Evolutionary conservation across 1,140 invertebrate genomes (phyloP).

Genomic region (Lordiphosa mommai): DNA sequence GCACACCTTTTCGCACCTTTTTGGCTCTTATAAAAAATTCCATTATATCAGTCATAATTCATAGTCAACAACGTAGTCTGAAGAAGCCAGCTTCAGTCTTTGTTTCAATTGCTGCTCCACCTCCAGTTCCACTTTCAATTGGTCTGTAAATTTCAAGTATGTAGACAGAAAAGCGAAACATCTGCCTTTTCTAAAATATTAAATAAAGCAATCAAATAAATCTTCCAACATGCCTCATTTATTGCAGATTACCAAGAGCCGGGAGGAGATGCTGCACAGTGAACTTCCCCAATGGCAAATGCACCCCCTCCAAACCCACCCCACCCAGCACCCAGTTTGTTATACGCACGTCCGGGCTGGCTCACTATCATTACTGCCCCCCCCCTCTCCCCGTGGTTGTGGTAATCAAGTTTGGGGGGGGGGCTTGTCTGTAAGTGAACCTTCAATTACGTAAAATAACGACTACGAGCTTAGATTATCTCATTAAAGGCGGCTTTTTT

Average conservation of each 20-base stretch:
- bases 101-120: neutral
- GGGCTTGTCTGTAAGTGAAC: conserved; percentile 56
- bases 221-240: conserved; percentile 79
- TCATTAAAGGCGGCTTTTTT: conserved; percentile 68
- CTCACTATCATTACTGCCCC: conserved; percentile 3
- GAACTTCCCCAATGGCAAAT: too few relatives aligned
- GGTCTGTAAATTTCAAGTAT: conserved; percentile 18
- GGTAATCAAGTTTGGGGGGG: conserved; percentile 11
- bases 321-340: neutral
- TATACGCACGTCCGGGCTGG: conserved; percentile 36
- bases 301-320: neutral
- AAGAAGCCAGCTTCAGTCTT: conserved; percentile 22
- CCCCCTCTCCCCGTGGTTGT: neutral
- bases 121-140: neutral
- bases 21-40: conserved; percentile 37
- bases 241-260: conserved; percentile 73
- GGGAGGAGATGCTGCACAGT: conserved; percentile 15
- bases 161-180: conserved; percentile 46
- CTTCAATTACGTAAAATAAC: conserved; percentile 77
- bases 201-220: conserved; percentile 79
- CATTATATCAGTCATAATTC: conserved; percentile 70
- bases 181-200: conserved; percentile 75
- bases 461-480: conserved; percentile 66
- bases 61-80: conserved; percentile 43
- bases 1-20: conserved; percentile 22